phyloP scores from a whole-genome alignment of 2,888 invertebrate genomes.

The Scrobipalpa costella region DNA sequence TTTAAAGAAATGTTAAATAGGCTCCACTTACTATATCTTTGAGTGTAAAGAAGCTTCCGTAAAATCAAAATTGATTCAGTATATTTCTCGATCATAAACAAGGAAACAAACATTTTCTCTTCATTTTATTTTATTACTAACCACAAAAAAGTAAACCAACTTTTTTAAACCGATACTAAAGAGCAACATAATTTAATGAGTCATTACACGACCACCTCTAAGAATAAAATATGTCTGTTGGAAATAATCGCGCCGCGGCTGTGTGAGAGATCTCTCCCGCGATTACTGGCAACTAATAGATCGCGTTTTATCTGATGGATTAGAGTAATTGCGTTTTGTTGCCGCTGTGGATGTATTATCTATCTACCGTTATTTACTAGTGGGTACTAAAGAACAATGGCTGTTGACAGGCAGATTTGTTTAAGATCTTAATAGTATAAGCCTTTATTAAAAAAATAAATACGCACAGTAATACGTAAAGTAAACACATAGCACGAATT shows the following conservation, averaged over 20 bases:
- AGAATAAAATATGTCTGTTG: slow-evolving; percentile 50
- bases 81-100: too few species aligned
- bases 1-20: too few species aligned
- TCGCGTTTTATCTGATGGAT: slow-evolving; percentile 60
- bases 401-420: neutral
- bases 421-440: neutral
- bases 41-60: too few species aligned
- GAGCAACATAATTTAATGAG: neutral
- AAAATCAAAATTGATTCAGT: too few species aligned
- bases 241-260: slow-evolving; percentile 47
- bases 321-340: slow-evolving; percentile 63
- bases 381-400: neutral
- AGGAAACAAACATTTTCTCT: too few species aligned
- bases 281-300: slow-evolving; percentile 57
- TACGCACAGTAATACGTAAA: too few species aligned
- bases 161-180: neutral
- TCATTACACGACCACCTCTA: slow-evolving; percentile 37
- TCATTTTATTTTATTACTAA: too few species aligned
- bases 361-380: slow-evolving; percentile 12
- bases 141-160: too few species aligned
- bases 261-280: slow-evolving; percentile 48
- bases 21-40: too few species aligned
- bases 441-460: too few species aligned
- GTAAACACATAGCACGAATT: too few species aligned
- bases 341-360: neutral